Evolutionary conservation across 2,113 vertebrate species (phyloP).

Genomic region (Eclectus roratus): DNA sequence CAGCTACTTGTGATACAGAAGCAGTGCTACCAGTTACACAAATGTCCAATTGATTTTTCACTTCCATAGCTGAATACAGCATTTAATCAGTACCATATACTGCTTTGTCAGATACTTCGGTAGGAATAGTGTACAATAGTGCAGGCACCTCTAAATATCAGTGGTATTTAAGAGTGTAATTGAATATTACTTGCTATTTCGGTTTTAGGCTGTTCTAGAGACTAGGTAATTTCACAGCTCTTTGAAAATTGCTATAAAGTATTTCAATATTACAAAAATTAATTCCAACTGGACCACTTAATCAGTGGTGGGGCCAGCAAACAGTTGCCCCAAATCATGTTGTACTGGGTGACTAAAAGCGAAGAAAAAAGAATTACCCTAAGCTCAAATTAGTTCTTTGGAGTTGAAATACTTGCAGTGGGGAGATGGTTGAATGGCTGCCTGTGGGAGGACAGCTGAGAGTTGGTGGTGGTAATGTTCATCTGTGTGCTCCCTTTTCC

Average conservation of each 20-base stretch:
- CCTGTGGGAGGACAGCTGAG: not conserved
- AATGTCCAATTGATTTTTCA: not conserved
- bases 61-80: not conserved
- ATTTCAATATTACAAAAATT: not conserved
- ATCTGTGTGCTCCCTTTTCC: not conserved
- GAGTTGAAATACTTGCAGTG: not conserved
- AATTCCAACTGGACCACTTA: not conserved
- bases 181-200: not conserved
- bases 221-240: not conserved
- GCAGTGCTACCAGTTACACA: not conserved
- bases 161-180: not conserved
- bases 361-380: not conserved
- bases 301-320: not conserved
- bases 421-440: not conserved
- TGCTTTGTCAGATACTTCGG: not conserved
- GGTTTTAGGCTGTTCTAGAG: not conserved
- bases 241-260: not conserved
- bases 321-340: not conserved
- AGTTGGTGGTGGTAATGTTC: not conserved
- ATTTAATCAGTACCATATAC: not conserved
- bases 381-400: not conserved
- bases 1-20: not conserved
- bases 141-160: not conserved
- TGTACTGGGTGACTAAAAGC: not conserved
- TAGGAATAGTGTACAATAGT: not conserved